Evolutionary conservation across 1,140 invertebrate species (phyloP), one percentile per base, ranked within the genome.

Genomic region (Octopus bimaculoides): DNA sequence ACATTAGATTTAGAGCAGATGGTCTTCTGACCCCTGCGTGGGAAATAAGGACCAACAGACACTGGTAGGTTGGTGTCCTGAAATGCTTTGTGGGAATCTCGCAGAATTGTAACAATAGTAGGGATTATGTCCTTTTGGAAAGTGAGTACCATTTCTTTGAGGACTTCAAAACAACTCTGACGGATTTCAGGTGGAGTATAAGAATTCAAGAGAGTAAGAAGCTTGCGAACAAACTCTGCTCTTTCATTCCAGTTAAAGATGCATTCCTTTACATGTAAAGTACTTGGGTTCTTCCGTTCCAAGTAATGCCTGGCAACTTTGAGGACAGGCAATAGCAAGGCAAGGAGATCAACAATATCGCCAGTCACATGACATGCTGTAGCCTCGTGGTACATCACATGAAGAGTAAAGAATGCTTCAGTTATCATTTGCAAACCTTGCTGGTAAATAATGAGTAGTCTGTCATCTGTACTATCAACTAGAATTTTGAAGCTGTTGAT

Each of bases 321-420:
- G 17, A 95, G 92, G 5, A 95, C 89, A 81, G 94, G 93, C 5
- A 93, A 90, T 52, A 95, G 92, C 85, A 97, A 94, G 1, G 93
- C 92, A 75, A 97, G 91, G 10, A 97, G 91, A 80, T 97, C 95
- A 12, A 95, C 92, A 56, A 97, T 91, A 87, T 97, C 96, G 1
- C 93, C 93, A 6, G 94, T 93, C 17, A 96, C 93, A 88, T 96
- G 95, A 86, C 95, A 96, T 0, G 95, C 95, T 5, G 95, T 96
- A 17, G 96, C 96, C 89, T 98, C 96, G 85, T 97, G 96, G 87
- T 97, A 95, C 94, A 97, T 97, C 83, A 95, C 94, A 91, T 97
- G 96, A 79, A 97, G 90, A 82, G 95, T 96, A 89, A 95, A 94
- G 85, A 97, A 93, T 20, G 96, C 95, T 90, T 97, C 96, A 88